A percentile compares a stretch with the other conserved stretches of the same genome.
Evolutionary conservation across 2,797 vertebrate genomes (phyloP).

Genomic region (Phalanger gymnotis): DNA sequence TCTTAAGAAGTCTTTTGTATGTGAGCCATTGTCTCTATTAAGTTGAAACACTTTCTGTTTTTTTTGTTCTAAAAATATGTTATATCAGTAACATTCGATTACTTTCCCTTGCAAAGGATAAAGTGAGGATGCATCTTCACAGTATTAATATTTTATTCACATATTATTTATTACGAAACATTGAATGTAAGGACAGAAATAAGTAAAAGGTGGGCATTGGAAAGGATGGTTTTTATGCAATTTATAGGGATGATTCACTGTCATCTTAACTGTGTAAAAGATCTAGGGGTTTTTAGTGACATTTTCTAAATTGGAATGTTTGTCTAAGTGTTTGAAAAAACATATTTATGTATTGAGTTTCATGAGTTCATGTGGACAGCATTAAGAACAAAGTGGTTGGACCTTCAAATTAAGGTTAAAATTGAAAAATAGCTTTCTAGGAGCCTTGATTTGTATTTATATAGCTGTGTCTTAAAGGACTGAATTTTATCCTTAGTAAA

Average conservation of each 20-base stretch:
- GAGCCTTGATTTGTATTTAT: constrained; percentile 51
- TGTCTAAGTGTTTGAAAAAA: constrained; percentile 46
- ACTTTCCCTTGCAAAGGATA: constrained; percentile 6
- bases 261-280: not conserved
- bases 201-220: constrained; percentile 15
- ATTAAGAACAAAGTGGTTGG: constrained; percentile 54
- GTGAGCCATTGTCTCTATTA: not conserved
- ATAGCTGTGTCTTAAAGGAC: constrained; percentile 12
- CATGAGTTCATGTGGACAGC: not conserved
- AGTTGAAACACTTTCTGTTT: constrained; percentile 14
- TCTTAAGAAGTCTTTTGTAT: constrained; percentile 34
- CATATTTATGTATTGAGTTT: constrained; percentile 48
- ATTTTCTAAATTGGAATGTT: not conserved
- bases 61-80: not conserved
- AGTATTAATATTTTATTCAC: not conserved
- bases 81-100: not conserved
- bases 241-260: not conserved
- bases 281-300: not conserved
- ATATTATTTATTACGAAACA: constrained; percentile 13
- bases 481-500: not conserved
- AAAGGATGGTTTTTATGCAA: not conserved
- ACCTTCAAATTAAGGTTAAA: constrained; percentile 51
- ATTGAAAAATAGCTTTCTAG: constrained; percentile 37
- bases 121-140: not conserved
- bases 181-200: constrained; percentile 43